Percentiles rank a stretch among this genome's conserved stretches.
These are phyloP conservation scores for Anhinga anhinga DNA, from an alignment of 2,113 vertebrate genomes.

Conservation along the genomic window DNA sequence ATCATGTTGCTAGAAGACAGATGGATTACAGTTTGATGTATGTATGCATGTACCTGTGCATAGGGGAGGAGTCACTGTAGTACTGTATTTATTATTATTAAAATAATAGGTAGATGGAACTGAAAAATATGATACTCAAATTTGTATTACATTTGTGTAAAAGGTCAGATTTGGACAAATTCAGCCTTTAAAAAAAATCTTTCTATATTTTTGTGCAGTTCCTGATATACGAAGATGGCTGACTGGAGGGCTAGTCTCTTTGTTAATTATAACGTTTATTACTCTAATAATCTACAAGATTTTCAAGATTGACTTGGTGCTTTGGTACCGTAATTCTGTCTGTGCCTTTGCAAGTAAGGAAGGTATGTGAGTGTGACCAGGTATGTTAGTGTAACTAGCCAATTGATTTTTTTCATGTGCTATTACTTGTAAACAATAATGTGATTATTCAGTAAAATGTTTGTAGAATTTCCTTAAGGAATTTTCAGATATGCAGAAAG, in stretches of 20 bases:
- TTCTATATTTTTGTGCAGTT: slow-evolving; percentile 65
- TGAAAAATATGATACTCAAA: neutral
- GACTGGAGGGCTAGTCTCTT: slow-evolving; percentile 56
- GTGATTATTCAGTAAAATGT: neutral
- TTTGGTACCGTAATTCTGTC: slow-evolving; percentile 80
- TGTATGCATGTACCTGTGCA: neutral
- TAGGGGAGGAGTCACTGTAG: neutral
- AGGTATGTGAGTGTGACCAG: slow-evolving; percentile 73
- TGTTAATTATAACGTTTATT: slow-evolving; percentile 64
- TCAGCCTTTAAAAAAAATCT: neutral
- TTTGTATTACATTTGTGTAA: neutral
- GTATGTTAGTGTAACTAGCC: neutral
- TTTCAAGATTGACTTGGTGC: slow-evolving; percentile 87
- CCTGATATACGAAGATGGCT: slow-evolving; percentile 62
- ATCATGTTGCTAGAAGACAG: neutral
- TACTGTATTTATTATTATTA: neutral
- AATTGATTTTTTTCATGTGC: neutral
- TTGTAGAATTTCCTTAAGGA: neutral
- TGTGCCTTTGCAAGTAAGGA: slow-evolving; percentile 69
- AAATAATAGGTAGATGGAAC: neutral
- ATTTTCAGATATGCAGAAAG: neutral
- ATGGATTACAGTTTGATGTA: neutral
- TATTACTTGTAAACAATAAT: neutral
- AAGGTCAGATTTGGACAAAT: neutral
- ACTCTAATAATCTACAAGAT: slow-evolving; percentile 72